A percentile compares a stretch with the other conserved stretches of the same genome.
Evolutionary conservation across 2,888 invertebrate genomes (phyloP).

Genomic region (Noctua janthina): DNA sequence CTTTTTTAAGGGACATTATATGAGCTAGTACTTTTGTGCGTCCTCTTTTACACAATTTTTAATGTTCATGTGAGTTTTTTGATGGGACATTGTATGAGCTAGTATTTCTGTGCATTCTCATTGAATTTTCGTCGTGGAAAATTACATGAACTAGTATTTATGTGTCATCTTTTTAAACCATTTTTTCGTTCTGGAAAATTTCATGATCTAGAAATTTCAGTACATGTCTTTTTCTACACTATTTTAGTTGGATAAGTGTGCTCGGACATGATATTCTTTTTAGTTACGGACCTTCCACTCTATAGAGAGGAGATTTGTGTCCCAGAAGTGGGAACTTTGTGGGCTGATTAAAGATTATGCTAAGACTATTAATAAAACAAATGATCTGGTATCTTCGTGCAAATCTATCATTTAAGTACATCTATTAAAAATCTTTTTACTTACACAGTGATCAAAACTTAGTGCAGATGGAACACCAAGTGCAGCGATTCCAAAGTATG

Average conservation of each 20-base stretch:
- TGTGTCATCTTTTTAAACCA: not conserved
- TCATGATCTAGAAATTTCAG: not conserved
- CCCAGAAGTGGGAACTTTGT: not conserved
- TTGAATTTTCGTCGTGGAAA: not conserved
- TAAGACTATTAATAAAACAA: not conserved
- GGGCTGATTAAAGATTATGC: not conserved
- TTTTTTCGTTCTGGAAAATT: not conserved
- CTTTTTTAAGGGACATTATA: constrained; percentile 35
- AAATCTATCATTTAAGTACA: not conserved
- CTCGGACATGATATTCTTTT: not conserved
- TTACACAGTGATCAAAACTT: constrained; percentile 14
- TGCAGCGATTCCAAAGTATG: not conserved
- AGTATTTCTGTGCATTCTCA: not conserved
- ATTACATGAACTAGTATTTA: constrained; percentile 4
- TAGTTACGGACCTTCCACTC: not conserved
- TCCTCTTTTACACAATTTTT: not conserved
- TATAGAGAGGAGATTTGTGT: not conserved
- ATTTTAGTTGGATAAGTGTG: not conserved
- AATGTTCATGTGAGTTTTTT: constrained; percentile 35
- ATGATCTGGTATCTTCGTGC: constrained; percentile 1
- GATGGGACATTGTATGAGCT: constrained; percentile 12
- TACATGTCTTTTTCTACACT: not conserved
- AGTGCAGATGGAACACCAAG: constrained; percentile 28
- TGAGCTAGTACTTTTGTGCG: constrained; percentile 6
- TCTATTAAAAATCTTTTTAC: not conserved